These are phyloP conservation scores for Poeciliopsis prolifica DNA, from an alignment of 2,113 vertebrate species.

Conservation along the genomic window DNA sequence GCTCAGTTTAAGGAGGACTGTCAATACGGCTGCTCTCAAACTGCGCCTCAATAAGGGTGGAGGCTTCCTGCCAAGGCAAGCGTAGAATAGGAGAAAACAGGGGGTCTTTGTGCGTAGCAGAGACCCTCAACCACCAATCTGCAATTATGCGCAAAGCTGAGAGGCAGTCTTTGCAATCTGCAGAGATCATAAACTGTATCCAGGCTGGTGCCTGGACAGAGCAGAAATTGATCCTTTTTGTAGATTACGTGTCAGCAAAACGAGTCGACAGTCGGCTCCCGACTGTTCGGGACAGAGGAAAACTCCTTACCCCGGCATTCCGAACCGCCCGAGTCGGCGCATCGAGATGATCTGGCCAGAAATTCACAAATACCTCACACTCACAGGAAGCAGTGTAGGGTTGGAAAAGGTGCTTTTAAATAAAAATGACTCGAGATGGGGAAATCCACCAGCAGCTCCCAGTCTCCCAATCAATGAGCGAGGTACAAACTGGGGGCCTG, in stretches of 20 bases:
- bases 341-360: not conserved
- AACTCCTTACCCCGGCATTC: slow-evolving; percentile 4
- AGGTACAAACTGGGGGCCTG: not conserved
- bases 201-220: not conserved
- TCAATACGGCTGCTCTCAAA: slow-evolving; percentile 66
- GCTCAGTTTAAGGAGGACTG: slow-evolving; percentile 56
- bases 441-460: slow-evolving; percentile 21
- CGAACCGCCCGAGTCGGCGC: not conserved
- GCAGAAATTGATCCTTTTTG: not conserved
- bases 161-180: slow-evolving; percentile 15
- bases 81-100: slow-evolving; percentile 56
- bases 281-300: not conserved
- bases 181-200: not conserved
- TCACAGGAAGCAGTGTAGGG: slow-evolving; percentile 9
- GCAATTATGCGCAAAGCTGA: slow-evolving; percentile 6
- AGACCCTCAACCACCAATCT: slow-evolving; percentile 24
- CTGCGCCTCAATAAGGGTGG: slow-evolving; percentile 49
- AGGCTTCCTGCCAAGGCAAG: slow-evolving; percentile 65
- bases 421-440: slow-evolving; percentile 1
- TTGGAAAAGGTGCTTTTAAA: slow-evolving; percentile 17
- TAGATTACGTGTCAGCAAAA: not conserved
- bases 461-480: slow-evolving; percentile 16
- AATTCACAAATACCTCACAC: not conserved
- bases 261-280: not conserved
- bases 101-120: slow-evolving; percentile 66